These are phyloP conservation scores for Kryptopterus vitreolus DNA, from an alignment of 2,797 vertebrate genomes.

Conservation along the genomic window DNA sequence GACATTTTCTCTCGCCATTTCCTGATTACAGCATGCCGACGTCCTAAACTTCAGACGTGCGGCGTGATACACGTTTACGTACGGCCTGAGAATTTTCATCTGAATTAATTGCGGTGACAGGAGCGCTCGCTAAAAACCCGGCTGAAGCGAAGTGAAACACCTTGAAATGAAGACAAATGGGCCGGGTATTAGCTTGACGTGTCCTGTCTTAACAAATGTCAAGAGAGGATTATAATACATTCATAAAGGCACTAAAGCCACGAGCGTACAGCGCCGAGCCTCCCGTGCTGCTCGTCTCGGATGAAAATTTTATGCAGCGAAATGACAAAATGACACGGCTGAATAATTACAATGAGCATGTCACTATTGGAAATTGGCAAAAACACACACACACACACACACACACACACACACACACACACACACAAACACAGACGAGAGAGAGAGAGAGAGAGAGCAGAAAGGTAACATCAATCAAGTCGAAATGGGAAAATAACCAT, in stretches of 20 bases:
- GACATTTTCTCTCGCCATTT: too few species aligned
- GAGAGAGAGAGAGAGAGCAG: too few species aligned
- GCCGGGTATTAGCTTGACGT: slow-evolving; percentile 5
- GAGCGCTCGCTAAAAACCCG: neutral
- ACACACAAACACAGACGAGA: neutral
- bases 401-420: neutral
- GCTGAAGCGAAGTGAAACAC: neutral
- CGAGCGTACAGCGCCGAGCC: neutral
- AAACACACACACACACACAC: neutral
- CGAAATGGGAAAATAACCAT: slow-evolving; percentile 32
- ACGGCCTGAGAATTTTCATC: neutral
- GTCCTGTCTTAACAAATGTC: slow-evolving; percentile 42
- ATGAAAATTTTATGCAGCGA: neutral
- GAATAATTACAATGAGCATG: slow-evolving; percentile 2
- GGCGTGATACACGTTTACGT: neutral
- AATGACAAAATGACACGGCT: neutral
- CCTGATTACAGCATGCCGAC: neutral
- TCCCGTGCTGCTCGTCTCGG: neutral
- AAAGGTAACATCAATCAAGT: slow-evolving; percentile 5
- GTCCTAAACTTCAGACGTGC: neutral
- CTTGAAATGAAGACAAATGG: slow-evolving; percentile 35
- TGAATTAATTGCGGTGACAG: neutral
- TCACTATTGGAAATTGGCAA: neutral
- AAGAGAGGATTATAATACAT: slow-evolving; percentile 14
- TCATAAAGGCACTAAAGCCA: slow-evolving; percentile 1